Evolutionary conservation across 2,888 invertebrate species (phyloP).

Genomic region (Noctua pronuba): DNA sequence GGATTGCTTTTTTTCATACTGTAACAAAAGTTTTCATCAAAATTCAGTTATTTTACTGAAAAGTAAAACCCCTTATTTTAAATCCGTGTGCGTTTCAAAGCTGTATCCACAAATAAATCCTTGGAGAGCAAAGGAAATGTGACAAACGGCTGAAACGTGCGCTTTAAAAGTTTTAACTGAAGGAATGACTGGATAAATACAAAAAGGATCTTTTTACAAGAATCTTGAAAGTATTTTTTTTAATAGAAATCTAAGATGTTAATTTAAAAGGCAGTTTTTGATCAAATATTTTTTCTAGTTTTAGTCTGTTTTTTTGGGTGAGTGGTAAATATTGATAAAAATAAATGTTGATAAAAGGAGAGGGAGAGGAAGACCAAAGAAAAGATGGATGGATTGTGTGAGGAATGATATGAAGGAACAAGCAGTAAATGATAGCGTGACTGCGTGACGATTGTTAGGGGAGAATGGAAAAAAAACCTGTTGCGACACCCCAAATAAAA

Average conservation of each 20-base stretch:
- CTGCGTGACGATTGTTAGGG: too few relatives aligned
- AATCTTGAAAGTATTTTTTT: neutral
- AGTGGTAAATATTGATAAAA: too few relatives aligned
- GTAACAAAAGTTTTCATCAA: neutral
- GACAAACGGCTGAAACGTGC: conserved; percentile 15
- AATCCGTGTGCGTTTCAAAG: neutral
- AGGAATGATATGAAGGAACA: too few relatives aligned
- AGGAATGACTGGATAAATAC: neutral
- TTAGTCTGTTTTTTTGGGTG: too few relatives aligned
- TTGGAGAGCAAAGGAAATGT: conserved; percentile 11
- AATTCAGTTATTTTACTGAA: neutral
- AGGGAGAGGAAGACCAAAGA: too few relatives aligned
- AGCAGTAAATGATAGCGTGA: too few relatives aligned
- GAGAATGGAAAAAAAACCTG: too few relatives aligned
- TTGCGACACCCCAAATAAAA: too few relatives aligned
- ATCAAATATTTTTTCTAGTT: neutral
- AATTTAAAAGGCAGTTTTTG: too few relatives aligned
- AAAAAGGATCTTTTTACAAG: neutral
- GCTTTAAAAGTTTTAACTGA: conserved; percentile 2
- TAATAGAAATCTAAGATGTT: neutral
- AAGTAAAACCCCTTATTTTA: neutral
- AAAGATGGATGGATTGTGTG: too few relatives aligned
- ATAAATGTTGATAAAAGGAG: too few relatives aligned
- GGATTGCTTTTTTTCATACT: neutral
- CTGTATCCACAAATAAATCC: conserved; percentile 18